Evolutionary conservation across 1,140 invertebrate genomes (phyloP), one percentile per base, ranked within the genome.

Genomic region (Dendroctonus valens): DNA sequence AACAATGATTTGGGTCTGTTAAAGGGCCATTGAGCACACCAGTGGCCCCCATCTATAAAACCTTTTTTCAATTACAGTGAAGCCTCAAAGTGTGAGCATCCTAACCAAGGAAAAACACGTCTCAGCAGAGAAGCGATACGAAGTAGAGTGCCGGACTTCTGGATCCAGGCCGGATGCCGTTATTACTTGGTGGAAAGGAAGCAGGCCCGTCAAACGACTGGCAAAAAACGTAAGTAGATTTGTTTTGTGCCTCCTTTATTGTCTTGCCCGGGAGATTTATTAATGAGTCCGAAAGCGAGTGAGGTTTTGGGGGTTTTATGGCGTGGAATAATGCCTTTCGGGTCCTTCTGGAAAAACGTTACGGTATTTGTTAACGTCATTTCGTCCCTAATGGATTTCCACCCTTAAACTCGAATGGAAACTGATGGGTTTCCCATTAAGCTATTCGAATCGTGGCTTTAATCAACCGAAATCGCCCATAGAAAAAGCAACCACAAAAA

Each of bases 141-240:
- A 93, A 68, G 85, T 95, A 26, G 89, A 91, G 75, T 95, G 93
- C 75, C 85, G 88, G 70, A 89, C 91, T 26, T 85, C 85, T 0
- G 93, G 92, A 46, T 93, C 92, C 0, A 82, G 89, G 62, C 92
- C 93, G 0, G 85, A 89, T 68, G 90, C 92, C 3, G 79, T 85
- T n/a, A 91, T 95, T 72, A 89, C 89, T 15, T 94, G 91, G 90
- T 92, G 89, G 89, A 92, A 91, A 76, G 89, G 88, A 66, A 90
- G 86, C 74, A 83, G 87, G 72, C 88, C 89, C 75, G 85, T 93
- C 44, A 89, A 90, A 78, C 84, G 85, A 76, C 85, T 89, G 77
- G 86, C 87, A 57, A 89, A 91, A 79, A 91, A 87, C 74, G 90
- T 92, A 80, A 91, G 89, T 87, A 73, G 52, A 65, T 65, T 57